Percentiles rank a stretch among this genome's conserved stretches.
Conservation (phyloP, 2,888 invertebrate species). For the Amiota mariae region DNA sequence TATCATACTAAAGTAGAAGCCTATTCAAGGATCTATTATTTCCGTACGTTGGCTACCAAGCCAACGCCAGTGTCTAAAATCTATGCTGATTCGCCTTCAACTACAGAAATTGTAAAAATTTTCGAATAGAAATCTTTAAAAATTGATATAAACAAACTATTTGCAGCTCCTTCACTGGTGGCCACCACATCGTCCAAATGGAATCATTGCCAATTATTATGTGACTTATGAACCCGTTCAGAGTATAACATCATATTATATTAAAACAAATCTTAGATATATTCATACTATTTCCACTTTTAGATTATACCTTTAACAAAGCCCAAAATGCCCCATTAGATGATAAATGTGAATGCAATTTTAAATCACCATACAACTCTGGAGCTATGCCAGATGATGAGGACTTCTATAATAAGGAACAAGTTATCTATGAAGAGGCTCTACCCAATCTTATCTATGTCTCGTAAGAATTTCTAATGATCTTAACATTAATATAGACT, state of each 20-base stretch:
- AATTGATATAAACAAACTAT: neutral
- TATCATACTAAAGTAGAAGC: conserved; percentile 80
- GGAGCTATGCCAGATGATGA: conserved; percentile 63
- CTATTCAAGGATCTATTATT: conserved; percentile 87
- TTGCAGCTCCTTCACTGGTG: conserved; percentile 67
- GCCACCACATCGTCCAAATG: conserved; percentile 68
- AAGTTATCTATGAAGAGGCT: conserved; percentile 57
- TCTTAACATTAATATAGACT: neutral
- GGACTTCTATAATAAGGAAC: conserved; percentile 61
- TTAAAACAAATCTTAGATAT: conserved; percentile 9
- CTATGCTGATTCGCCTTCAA: conserved; percentile 61
- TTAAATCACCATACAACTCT: conserved; percentile 47
- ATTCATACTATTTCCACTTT: neutral
- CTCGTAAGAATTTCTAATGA: conserved; percentile 52
- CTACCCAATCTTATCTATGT: conserved; percentile 64
- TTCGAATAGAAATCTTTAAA: too few species aligned
- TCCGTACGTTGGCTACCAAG: conserved; percentile 78
- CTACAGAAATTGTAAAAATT: conserved; percentile 61
- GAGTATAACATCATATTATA: conserved; percentile 31
- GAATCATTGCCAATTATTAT: conserved; percentile 61
- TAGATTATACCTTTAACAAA: neutral
- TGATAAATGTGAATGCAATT: conserved; percentile 47
- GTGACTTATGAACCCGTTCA: conserved; percentile 48
- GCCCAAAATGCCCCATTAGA: neutral
- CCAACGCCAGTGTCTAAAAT: conserved; percentile 65